Conservation (phyloP, 2,888 invertebrate species). For the Drosophila leonis region DNA sequence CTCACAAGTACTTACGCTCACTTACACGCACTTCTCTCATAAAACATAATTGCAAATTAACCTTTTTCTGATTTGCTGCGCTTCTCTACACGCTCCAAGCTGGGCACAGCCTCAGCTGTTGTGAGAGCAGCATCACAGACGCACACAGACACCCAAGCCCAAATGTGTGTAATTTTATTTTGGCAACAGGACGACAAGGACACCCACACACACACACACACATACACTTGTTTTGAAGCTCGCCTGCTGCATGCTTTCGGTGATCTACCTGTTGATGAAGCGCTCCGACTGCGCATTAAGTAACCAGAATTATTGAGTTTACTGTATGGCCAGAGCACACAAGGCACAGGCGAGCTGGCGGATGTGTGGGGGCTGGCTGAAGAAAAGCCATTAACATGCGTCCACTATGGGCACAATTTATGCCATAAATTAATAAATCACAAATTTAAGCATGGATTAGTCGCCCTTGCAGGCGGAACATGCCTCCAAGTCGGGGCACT, state of each 20-base stretch:
- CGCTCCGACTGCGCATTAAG: constrained; percentile 60
- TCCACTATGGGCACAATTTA: constrained; percentile 27
- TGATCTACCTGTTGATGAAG: constrained; percentile 44
- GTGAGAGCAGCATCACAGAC: not conserved
- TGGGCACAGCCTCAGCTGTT: constrained; percentile 20
- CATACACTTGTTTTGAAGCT: not conserved
- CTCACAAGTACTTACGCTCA: constrained; percentile 56
- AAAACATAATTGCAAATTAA: constrained; percentile 59
- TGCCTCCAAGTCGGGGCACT: not conserved
- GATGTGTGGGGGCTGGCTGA: not conserved
- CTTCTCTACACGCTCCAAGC: constrained; percentile 17
- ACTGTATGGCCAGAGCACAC: constrained; percentile 44
- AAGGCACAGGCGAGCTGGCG: constrained; percentile 2
- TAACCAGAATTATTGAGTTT: constrained; percentile 70
- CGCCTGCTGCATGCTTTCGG: constrained; percentile 26
- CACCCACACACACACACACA: not conserved
- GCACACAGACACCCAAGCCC: constrained; percentile 2
- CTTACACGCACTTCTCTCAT: constrained; percentile 54
- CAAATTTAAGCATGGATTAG: constrained; percentile 1
- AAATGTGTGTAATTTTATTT: constrained; percentile 48
- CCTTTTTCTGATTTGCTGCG: constrained; percentile 57
- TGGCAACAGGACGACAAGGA: constrained; percentile 29
- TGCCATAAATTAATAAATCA: constrained; percentile 14
- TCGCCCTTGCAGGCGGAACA: not conserved
- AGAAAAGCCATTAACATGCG: constrained; percentile 23